These are phyloP conservation scores for Erythrolamprus reginae DNA, from an alignment of 2,113 vertebrate genomes.

Conservation along the genomic window DNA sequence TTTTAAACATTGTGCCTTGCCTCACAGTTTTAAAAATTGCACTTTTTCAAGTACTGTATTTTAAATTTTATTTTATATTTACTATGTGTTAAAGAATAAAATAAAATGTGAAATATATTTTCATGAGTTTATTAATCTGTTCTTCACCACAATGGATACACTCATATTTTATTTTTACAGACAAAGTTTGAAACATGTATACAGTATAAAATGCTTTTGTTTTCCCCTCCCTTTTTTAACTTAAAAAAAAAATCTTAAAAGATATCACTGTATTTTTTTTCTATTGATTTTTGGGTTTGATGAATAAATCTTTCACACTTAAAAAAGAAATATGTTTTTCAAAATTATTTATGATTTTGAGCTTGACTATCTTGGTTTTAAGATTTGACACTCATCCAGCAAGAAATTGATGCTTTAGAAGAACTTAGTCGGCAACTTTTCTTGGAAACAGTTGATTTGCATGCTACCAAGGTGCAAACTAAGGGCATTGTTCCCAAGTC, in stretches of 20 bases:
- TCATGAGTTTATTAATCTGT: not conserved
- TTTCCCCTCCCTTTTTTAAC: not conserved
- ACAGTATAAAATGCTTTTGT: not conserved
- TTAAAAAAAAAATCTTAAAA: not conserved
- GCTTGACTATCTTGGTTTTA: slow-evolving; percentile 69
- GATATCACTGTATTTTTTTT: too few relatives aligned
- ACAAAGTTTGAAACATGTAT: not conserved
- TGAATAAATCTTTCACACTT: not conserved
- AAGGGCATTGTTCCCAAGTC: not conserved
- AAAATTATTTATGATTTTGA: slow-evolving; percentile 35
- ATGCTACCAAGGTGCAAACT: slow-evolving; percentile 87
- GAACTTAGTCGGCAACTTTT: slow-evolving; percentile 96
- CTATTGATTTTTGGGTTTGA: not conserved
- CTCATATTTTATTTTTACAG: not conserved
- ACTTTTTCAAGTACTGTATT: not conserved
- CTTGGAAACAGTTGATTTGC: slow-evolving; percentile 94
- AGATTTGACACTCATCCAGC: slow-evolving; percentile 94
- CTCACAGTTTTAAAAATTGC: not conserved
- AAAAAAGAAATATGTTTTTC: not conserved
- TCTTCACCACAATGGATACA: not conserved
- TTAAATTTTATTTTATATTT: not conserved
- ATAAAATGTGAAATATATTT: slow-evolving; percentile 7
- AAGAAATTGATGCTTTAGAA: slow-evolving; percentile 96
- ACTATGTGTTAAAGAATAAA: not conserved
- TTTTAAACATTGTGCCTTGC: not conserved